These are phyloP conservation scores for Xenopus laevis DNA, from an alignment of 2,113 vertebrate genomes.

Conservation along the genomic window DNA sequence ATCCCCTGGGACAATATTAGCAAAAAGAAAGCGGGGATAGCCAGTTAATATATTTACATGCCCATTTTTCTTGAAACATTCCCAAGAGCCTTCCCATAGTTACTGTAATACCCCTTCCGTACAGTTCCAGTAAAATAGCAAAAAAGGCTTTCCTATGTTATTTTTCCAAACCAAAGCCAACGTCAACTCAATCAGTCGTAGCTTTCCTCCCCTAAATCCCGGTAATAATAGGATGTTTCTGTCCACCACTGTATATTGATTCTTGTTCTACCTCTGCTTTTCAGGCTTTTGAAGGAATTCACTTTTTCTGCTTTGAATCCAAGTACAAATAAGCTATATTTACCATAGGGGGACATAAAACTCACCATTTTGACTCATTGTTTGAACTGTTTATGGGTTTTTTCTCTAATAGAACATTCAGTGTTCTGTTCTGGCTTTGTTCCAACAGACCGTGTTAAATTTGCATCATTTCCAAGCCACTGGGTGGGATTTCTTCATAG, in stretches of 20 bases:
- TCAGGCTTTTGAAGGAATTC: slow-evolving; percentile 68
- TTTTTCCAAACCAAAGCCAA: slow-evolving; percentile 60
- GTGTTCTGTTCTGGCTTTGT: slow-evolving; percentile 66
- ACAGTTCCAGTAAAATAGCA: slow-evolving; percentile 72
- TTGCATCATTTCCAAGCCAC: slow-evolving; percentile 71
- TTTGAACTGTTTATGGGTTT: slow-evolving; percentile 74
- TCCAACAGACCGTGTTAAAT: slow-evolving; percentile 67
- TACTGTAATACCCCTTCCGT: slow-evolving; percentile 56
- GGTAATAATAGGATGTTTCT: slow-evolving; percentile 72
- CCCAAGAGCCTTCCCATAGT: slow-evolving; percentile 29
- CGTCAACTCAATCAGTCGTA: slow-evolving; percentile 53
- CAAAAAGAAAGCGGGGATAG: slow-evolving; percentile 50
- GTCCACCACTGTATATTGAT: slow-evolving; percentile 66
- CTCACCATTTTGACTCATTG: slow-evolving; percentile 66
- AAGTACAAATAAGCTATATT: slow-evolving; percentile 70
- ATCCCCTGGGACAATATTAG: slow-evolving; percentile 6
- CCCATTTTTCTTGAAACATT: slow-evolving; percentile 21
- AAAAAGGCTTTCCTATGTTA: slow-evolving; percentile 62
- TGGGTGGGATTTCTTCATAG: slow-evolving; percentile 60
- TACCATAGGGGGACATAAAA: slow-evolving; percentile 71
- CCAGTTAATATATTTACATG: slow-evolving; percentile 1
- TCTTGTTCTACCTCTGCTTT: slow-evolving; percentile 58
- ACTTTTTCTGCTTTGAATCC: slow-evolving; percentile 65
- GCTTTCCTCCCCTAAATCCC: slow-evolving; percentile 51
- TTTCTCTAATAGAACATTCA: slow-evolving; percentile 71